Conservation (phyloP, 2,888 invertebrate genomes). For the Xestobium rufovillosum region DNA sequence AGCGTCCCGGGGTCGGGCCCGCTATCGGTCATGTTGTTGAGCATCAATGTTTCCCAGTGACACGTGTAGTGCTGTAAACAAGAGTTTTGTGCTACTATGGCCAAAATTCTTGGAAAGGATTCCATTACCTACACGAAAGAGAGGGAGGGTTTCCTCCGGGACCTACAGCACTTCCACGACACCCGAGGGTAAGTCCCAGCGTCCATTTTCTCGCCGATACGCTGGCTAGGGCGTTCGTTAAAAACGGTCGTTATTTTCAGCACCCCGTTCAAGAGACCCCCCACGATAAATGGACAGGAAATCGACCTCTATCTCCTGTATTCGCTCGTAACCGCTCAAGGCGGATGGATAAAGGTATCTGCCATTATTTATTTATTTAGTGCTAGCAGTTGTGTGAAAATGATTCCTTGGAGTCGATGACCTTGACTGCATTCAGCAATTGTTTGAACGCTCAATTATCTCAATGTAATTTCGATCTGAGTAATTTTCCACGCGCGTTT, state of each 20-base stretch:
- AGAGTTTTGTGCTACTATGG: conserved; percentile 46
- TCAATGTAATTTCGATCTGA: neutral
- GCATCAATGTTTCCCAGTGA: conserved; percentile 37
- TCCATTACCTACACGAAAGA: conserved; percentile 69
- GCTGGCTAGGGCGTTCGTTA: conserved; percentile 3
- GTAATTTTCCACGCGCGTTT: conserved; percentile 9
- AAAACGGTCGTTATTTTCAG: too few species aligned
- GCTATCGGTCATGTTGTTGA: conserved; percentile 40
- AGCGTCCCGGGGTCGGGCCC: conserved; percentile 35
- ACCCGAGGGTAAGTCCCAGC: conserved; percentile 73
- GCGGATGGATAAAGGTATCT: conserved; percentile 90
- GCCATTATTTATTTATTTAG: conserved; percentile 4
- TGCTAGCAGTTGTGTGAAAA: too few species aligned
- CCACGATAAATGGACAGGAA: conserved; percentile 78
- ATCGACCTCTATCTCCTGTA: conserved; percentile 90
- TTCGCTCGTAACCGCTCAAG: conserved; percentile 81
- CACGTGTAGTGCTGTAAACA: conserved; percentile 40
- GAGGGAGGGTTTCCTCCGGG: conserved; percentile 72
- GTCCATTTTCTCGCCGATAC: conserved; percentile 5
- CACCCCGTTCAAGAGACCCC: conserved; percentile 58
- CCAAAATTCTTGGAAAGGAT: conserved; percentile 59
- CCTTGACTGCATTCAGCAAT: conserved; percentile 1
- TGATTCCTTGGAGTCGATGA: neutral
- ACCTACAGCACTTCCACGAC: conserved; percentile 85
- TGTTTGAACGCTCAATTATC: neutral